Base-by-base conservation (phyloP, 2,888 invertebrate species). In the Sesia apiformis region DNA sequence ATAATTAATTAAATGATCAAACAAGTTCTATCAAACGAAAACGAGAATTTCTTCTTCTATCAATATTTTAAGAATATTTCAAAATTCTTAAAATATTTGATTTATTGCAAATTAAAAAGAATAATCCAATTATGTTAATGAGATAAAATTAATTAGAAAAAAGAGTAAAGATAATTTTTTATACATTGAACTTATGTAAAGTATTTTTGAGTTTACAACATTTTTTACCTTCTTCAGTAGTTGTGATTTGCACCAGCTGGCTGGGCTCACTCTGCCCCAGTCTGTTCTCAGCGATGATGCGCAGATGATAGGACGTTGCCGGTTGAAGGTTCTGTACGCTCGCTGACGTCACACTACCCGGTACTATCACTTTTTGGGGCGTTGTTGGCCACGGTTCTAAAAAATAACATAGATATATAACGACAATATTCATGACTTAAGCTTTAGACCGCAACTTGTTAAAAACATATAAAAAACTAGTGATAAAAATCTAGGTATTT, bases 231-330 rank as follows among this genome's bases (percentile, higher is more conserved):
- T 95, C 95, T 88, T 95, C 95, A 57, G 94, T 90, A n/a, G 95
- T 95, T 55, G 94, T 94, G n/a, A 95, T 93, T 90, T 95, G 95
- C 52, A 95, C 92, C 39, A 95, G 93, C 79, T 96, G 96, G 67
- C 96, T 96, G 52, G 95, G 95, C 70, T 95, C 95, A 65, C 97
- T 96, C 62, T 94, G 92, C 3, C 97, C 97, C 61, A 97, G 90
- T 69, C 96, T 92, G 83, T 97, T 97, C 78, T 96, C 96, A 5
- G 97, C 97, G 65, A 97, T 92, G 70, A 97, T 94, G 66, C 97
- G 91, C 67, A 97, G 91, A 75, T 97, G 95, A 85, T 97, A 98
- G 8, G 94, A 93, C 58, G 94, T 95, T 4, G 97, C 95, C 6
- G 97, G 97, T 57, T 94, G 94, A 41, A 97, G 90, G 71, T 94